Percentiles rank a stretch among this genome's conserved stretches.
These are phyloP conservation scores for Chaetogeoica ovagalla DNA, from an alignment of 2,888 invertebrate genomes.

Conservation along the genomic window DNA sequence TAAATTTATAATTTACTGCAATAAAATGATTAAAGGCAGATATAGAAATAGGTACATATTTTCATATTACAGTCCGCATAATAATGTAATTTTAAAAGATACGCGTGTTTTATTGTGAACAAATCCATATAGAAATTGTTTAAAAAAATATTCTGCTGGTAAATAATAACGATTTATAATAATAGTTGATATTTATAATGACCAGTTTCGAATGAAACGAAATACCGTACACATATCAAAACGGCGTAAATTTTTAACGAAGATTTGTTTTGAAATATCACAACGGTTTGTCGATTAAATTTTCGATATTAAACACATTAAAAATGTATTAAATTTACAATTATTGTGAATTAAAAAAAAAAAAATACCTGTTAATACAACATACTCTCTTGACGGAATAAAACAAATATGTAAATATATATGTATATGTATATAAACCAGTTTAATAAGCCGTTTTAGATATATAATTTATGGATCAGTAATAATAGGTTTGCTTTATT, in stretches of 20 bases:
- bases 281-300: neutral
- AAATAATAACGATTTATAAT: too few species aligned
- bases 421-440: neutral
- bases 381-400: neutral
- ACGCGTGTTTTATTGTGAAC: too few species aligned
- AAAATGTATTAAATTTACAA: neutral
- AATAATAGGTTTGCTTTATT: constrained; percentile 7
- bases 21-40: neutral
- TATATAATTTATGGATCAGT: neutral
- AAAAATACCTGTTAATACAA: neutral
- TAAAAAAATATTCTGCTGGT: too few species aligned
- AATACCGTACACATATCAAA: neutral
- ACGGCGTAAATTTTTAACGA: neutral
- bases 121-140: too few species aligned
- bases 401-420: neutral
- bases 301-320: too few species aligned
- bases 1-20: neutral
- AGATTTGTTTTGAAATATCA: neutral
- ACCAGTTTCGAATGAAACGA: neutral
- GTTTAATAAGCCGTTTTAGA: neutral
- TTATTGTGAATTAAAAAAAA: neutral
- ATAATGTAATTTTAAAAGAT: too few species aligned
- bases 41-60: neutral
- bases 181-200: too few species aligned
- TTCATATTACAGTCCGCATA: too few species aligned